Base-by-base conservation (phyloP, 2,113 vertebrate genomes). In the Istiophorus platypterus region DNA sequence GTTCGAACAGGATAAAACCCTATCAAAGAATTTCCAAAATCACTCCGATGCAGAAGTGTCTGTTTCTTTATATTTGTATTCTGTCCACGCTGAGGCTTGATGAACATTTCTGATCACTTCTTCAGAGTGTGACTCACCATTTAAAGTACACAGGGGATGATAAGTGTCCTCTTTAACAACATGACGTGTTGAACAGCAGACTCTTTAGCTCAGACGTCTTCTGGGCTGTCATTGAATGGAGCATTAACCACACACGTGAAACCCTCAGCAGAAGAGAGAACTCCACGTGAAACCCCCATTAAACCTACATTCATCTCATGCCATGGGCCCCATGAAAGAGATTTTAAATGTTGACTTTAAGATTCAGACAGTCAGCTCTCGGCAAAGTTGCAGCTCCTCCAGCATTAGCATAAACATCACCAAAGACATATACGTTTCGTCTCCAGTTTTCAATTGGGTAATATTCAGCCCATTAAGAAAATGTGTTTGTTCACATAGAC, bases 381-480 rank as follows among this genome's bases (percentile, higher is more conserved):
- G 1, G 49, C 59, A 15, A 52, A 49, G 63, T 71, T 65, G 13
- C 59, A 52, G 54, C 62, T 66, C 14, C 64, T 69, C 22, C 26
- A 12, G 39, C 47, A 68, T 82, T 62, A 78, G 76, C 75, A 78
- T 68, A 67, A 83, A 71, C 41, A 81, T 63, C 31, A 56, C 66
- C 9, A 10, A 58, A 63, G 71, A 77, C 29, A 9, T 1, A 59
- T 27, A 49, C 26, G 29, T 75, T 81, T 67, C 27, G 72, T 76
- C 57, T n/a, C 15, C 64, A 29, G 56, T 75, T 66, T 78, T 84
- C 22, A 73, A 41, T 41, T 2, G 51, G 68, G 31, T 22, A 0
- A 67, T 29, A 58, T 45, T 69, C 18, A 4, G 8, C 22, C 8
- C 20, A 18, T 69, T 57, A 20, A 17, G 51, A 45, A 80, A 57